phyloP scores from a whole-genome alignment of 2,888 invertebrate genomes.

The Byasa hedistus region DNA sequence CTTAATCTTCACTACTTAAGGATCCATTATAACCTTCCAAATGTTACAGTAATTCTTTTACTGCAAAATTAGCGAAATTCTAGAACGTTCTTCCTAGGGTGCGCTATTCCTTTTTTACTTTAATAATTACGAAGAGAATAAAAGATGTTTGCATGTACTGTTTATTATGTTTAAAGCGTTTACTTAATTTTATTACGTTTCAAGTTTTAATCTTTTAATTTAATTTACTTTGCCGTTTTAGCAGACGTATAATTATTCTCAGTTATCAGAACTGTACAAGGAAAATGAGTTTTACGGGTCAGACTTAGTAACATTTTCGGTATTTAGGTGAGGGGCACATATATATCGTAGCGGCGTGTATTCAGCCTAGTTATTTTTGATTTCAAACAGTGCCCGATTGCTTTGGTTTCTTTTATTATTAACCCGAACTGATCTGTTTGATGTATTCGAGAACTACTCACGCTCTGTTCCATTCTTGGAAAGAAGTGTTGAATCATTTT shows the following conservation, averaged over 20 bases:
- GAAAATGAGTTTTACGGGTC: constrained; percentile 1
- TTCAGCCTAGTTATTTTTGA: constrained; percentile 15
- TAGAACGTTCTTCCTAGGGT: too few species aligned
- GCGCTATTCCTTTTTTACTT: too few species aligned
- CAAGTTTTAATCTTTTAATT: too few species aligned
- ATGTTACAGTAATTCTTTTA: too few species aligned
- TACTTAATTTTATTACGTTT: too few species aligned
- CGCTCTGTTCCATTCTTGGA: background rate
- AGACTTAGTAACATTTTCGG: background rate
- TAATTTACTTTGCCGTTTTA: too few species aligned
- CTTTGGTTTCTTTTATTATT: background rate
- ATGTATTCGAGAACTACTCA: background rate
- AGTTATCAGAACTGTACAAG: background rate
- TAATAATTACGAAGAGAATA: too few species aligned
- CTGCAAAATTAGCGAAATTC: too few species aligned
- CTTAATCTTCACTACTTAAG: too few species aligned
- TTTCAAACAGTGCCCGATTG: background rate
- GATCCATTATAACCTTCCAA: too few species aligned
- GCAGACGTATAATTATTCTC: background rate
- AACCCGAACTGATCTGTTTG: background rate
- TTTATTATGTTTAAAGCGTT: too few species aligned
- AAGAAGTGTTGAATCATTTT: background rate
- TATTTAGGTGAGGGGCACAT: constrained; percentile 18
- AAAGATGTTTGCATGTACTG: too few species aligned
- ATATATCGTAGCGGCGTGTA: background rate